Evolutionary conservation across 2,113 vertebrate species (phyloP), one percentile per base, ranked within the genome.

Genomic region (Apus apus): DNA sequence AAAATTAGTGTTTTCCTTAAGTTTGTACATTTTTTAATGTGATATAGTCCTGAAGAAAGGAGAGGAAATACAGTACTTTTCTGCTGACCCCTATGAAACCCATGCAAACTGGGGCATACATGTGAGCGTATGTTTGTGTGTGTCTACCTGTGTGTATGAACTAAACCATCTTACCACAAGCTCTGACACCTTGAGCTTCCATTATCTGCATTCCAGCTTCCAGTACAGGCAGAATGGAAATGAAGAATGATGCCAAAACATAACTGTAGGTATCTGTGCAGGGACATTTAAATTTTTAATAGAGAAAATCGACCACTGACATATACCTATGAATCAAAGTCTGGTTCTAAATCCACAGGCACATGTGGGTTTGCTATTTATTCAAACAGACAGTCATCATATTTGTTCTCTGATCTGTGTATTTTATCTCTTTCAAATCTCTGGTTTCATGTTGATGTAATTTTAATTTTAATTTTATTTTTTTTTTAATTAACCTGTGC

Each of bases 361-460:
- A 70, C 18, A 26, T 48, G 12, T 48, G 6, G 9, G 19, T 85
- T 76, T 60, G 11, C 45, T 71, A 6, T 65, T 43, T 48, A 61
- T 84, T 67, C 64, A 96, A 60, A 87, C 57, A 76, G 48, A 79
- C 48, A 14, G 17, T 71, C 19, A 23, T 71, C 48, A 30, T 26
- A 78, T 70, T 90, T 77, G 8, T 90, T 80, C 36, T 85, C 50
- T 77, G 83, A 81, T 51, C 77, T 90, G 8, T 61, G 34, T 81
- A 43, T 18, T 60, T 93, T 48, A 34, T 27, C 32, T 87, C 51
- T 93, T 94, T 61, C 53, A 89, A 90, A 68, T 62, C 18, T 77
- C 71, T 73, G 57, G 13, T 81, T 82, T 85, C 15, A n/a, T 81
- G 15, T 25, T 66, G 51, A 78, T 2, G 1, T 72, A 75, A 77